phyloP scores from a whole-genome alignment of 2,888 invertebrate genomes.

The Epirrhoe alternata region DNA sequence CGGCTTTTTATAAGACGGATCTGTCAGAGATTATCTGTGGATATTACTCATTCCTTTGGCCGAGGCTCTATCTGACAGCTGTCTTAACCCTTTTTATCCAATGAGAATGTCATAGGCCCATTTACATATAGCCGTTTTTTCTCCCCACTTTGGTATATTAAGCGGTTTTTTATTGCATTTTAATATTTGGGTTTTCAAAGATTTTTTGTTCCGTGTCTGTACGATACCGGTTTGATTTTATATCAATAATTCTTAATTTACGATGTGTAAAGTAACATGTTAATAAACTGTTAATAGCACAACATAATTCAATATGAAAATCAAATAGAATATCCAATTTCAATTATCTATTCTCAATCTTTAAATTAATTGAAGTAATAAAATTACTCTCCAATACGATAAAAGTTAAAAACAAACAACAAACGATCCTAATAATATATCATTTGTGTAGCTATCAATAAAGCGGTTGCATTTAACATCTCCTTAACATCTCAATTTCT shows the following conservation, averaged over 20 bases:
- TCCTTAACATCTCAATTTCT: slow-evolving; percentile 82
- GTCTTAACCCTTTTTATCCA: slow-evolving; percentile 84
- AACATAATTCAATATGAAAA: slow-evolving; percentile 34
- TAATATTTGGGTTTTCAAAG: slow-evolving; percentile 51
- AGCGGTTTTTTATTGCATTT: slow-evolving; percentile 69
- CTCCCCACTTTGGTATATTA: slow-evolving; percentile 55
- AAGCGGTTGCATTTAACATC: slow-evolving; percentile 79
- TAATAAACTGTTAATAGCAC: slow-evolving; percentile 38
- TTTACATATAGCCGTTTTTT: slow-evolving; percentile 69
- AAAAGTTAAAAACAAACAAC: slow-evolving; percentile 57
- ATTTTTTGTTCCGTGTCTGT: background rate
- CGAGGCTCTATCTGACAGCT: slow-evolving; percentile 80
- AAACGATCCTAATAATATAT: slow-evolving; percentile 75
- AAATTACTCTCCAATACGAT: slow-evolving; percentile 61
- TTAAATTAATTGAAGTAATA: slow-evolving; percentile 60
- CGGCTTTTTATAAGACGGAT: slow-evolving; percentile 82
- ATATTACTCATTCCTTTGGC: slow-evolving; percentile 81
- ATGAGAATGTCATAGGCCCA: slow-evolving; percentile 80
- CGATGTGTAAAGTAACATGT: slow-evolving; percentile 38
- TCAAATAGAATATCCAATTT: slow-evolving; percentile 52
- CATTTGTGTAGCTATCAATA: slow-evolving; percentile 83
- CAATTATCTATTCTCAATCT: slow-evolving; percentile 59
- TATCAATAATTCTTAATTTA: slow-evolving; percentile 17
- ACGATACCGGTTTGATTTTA: slow-evolving; percentile 5
- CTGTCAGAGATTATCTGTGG: slow-evolving; percentile 82